Conservation (phyloP, 2,888 invertebrate genomes). For the Drosophila pseudotakahashii region DNA sequence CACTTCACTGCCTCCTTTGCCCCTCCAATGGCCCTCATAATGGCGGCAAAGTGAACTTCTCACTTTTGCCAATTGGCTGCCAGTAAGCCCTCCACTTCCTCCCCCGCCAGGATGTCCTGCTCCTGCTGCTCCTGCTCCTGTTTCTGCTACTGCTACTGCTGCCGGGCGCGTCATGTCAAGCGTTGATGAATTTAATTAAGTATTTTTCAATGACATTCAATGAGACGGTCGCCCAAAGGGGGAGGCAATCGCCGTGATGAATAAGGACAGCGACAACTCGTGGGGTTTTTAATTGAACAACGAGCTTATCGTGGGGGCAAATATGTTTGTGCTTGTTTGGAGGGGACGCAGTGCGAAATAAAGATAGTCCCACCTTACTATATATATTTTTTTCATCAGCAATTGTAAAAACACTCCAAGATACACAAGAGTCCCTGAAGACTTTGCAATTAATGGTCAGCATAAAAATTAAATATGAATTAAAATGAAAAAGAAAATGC, state of each 20-base stretch:
- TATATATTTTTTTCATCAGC: conserved; percentile 3
- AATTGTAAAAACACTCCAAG: neutral
- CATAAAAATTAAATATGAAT: too few species aligned
- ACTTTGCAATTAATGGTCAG: too few species aligned
- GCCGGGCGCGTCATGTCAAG: conserved; percentile 58
- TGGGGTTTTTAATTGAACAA: conserved; percentile 68
- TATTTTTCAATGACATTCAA: conserved; percentile 74
- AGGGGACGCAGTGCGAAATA: neutral
- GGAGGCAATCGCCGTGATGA: conserved; percentile 17
- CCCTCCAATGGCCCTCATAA: conserved; percentile 51
- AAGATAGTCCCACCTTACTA: neutral
- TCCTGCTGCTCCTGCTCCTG: conserved; percentile 3
- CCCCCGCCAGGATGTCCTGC: neutral
- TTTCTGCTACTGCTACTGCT: neutral
- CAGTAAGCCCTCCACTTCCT: conserved; percentile 22
- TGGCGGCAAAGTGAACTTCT: conserved; percentile 70
- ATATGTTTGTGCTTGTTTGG: conserved; percentile 8
- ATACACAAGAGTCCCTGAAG: neutral
- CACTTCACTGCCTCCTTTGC: conserved; percentile 1
- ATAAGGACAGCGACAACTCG: conserved; percentile 30
- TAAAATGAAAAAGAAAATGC: too few species aligned
- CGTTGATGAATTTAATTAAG: conserved; percentile 78
- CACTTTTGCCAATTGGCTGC: conserved; percentile 69
- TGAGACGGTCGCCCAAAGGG: conserved; percentile 26
- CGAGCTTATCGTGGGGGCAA: conserved; percentile 14